These are phyloP conservation scores for Campoplex nolae DNA, from an alignment of 2,888 invertebrate genomes.

Conservation along the genomic window DNA sequence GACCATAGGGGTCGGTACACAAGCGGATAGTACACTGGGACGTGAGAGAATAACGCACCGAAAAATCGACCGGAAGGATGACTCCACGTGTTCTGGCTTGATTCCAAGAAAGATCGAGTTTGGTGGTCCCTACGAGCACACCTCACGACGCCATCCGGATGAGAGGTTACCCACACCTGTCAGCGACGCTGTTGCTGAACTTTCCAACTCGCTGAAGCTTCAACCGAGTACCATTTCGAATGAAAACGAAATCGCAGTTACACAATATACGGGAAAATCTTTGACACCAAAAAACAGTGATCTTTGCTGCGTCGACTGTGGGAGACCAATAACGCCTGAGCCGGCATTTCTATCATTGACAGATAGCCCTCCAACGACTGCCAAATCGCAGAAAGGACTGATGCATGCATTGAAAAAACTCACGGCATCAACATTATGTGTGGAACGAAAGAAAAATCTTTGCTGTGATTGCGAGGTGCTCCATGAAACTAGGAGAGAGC, in stretches of 20 bases:
- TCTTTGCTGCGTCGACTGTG: conserved; percentile 59
- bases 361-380: background rate
- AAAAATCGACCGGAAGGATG: conserved; percentile 46
- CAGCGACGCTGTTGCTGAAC: conserved; percentile 32
- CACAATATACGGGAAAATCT: conserved; percentile 28
- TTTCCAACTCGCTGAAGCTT: conserved; percentile 16
- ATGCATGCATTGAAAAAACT: conserved; percentile 38
- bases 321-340: conserved; percentile 56
- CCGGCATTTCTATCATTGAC: conserved; percentile 13
- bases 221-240: conserved; percentile 27
- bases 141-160: conserved; percentile 26
- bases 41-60: conserved; percentile 50
- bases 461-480: conserved; percentile 52
- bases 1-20: conserved; percentile 61
- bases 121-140: conserved; percentile 29
- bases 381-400: conserved; percentile 26
- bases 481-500: background rate
- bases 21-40: conserved; percentile 61
- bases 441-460: background rate
- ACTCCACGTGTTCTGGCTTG: conserved; percentile 58
- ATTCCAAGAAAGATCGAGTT: conserved; percentile 49
- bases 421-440: conserved; percentile 13
- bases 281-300: conserved; percentile 25
- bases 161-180: conserved; percentile 50
- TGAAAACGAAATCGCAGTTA: conserved; percentile 55